phyloP scores from a whole-genome alignment of 2,797 vertebrate species.

The Hafferia zeledoni region DNA sequence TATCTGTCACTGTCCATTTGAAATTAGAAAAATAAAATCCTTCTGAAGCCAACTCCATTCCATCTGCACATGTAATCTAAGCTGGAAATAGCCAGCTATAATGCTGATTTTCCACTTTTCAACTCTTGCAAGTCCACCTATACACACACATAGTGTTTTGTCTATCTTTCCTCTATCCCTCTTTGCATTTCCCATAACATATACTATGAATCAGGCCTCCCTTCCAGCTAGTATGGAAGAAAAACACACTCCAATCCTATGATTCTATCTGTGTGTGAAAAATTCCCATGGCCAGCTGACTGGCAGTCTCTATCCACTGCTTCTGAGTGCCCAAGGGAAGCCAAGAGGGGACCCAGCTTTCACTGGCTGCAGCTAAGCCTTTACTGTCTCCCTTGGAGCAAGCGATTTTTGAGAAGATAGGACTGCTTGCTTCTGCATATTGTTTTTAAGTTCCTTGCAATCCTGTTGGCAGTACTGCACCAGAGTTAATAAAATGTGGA shows the following conservation, averaged over 20 bases:
- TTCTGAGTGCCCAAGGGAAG: rapidly evolving
- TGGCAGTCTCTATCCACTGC: background rate
- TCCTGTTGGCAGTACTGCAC: background rate
- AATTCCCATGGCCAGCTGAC: background rate
- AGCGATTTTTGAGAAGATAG: background rate
- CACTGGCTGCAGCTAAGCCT: background rate
- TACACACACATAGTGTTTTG: background rate
- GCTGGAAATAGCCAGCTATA: background rate
- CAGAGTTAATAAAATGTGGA: background rate
- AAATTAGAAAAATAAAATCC: background rate
- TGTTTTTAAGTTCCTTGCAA: background rate
- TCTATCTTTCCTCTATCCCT: background rate
- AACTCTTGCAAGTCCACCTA: background rate
- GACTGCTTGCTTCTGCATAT: background rate
- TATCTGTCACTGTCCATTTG: background rate
- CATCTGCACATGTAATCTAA: background rate
- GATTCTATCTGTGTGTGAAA: background rate
- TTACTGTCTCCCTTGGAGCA: background rate
- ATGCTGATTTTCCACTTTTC: background rate
- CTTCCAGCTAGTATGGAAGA: background rate
- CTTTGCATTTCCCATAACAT: background rate
- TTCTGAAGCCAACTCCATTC: background rate
- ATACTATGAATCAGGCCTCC: background rate
- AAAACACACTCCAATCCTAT: background rate
- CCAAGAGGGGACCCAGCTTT: rapidly evolving